These are phyloP conservation scores for Anarrhichthys ocellatus DNA, from an alignment of 2,113 vertebrate species.

Conservation along the genomic window DNA sequence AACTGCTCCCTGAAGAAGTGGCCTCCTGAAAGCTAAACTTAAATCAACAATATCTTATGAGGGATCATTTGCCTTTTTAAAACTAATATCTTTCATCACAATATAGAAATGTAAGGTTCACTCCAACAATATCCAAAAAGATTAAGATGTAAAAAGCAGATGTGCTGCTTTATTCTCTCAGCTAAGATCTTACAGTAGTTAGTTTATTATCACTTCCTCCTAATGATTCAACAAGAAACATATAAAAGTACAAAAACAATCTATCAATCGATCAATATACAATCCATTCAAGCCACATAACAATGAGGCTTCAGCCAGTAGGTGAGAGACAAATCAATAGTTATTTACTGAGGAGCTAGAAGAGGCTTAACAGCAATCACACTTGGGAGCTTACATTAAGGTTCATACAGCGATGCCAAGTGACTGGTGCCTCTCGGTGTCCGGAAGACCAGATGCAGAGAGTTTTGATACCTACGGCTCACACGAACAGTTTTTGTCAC, in stretches of 20 bases:
- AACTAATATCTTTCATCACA: slow-evolving; percentile 29
- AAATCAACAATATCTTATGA: slow-evolving; percentile 55
- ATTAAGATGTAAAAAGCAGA: slow-evolving; percentile 42
- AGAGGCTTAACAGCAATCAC: slow-evolving; percentile 5
- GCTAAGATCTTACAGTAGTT: slow-evolving; percentile 1
- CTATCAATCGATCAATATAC: slow-evolving; percentile 13
- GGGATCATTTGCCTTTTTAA: slow-evolving; percentile 32
- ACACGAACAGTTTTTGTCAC: background rate
- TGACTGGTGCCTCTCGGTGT: background rate
- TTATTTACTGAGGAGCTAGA: slow-evolving; percentile 5
- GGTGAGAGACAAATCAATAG: slow-evolving; percentile 26
- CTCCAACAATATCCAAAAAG: slow-evolving; percentile 19
- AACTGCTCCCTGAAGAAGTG: slow-evolving; percentile 39
- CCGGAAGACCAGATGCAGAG: background rate
- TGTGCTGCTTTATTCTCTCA: background rate
- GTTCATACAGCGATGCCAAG: background rate
- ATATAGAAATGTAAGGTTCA: slow-evolving; percentile 18
- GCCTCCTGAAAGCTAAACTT: slow-evolving; percentile 46
- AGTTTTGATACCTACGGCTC: background rate
- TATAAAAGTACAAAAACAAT: slow-evolving; percentile 12
- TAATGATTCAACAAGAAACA: slow-evolving; percentile 38
- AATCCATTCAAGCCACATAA: background rate
- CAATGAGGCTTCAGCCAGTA: background rate
- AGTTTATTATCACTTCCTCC: background rate
- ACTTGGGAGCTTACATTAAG: slow-evolving; percentile 12